Conservation (phyloP, 2,797 vertebrate genomes). For the Oreonectes daqikongensis region DNA sequence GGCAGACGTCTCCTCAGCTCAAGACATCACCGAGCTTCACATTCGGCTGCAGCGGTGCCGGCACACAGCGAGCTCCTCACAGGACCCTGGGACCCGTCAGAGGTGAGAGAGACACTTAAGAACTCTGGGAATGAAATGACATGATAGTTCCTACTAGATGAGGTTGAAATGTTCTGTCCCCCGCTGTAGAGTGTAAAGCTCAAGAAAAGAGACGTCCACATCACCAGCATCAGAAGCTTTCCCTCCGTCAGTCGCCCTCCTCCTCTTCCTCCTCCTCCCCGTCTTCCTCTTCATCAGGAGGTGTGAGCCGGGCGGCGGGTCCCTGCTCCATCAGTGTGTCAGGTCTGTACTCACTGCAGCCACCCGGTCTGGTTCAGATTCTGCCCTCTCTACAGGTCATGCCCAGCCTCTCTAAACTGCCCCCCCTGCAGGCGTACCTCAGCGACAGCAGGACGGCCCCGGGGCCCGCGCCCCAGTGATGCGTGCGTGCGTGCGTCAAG, state of each 20-base stretch:
- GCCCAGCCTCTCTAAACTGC: conserved; percentile 69
- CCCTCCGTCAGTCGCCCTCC: conserved; percentile 72
- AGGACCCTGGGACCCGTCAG: conserved; percentile 78
- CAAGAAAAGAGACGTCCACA: conserved; percentile 85
- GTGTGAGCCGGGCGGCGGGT: conserved; percentile 72
- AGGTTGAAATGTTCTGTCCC: conserved; percentile 30
- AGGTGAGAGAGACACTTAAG: conserved; percentile 78
- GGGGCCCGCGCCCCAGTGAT: conserved; percentile 56
- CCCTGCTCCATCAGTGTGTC: conserved; percentile 80
- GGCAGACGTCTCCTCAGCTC: conserved; percentile 83
- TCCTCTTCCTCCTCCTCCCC: conserved; percentile 66
- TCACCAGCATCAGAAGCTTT: conserved; percentile 80
- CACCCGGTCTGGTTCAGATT: conserved; percentile 70
- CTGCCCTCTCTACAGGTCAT: conserved; percentile 76
- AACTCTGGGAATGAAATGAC: no score
- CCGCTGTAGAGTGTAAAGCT: conserved; percentile 78
- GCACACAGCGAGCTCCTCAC: conserved; percentile 67
- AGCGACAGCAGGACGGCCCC: conserved; percentile 56
- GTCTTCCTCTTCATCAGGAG: conserved; percentile 73
- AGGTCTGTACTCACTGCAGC: conserved; percentile 84
- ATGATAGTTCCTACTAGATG: no score
- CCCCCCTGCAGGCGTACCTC: conserved; percentile 59
- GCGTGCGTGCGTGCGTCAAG: conserved; percentile 37
- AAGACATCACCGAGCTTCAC: conserved; percentile 88
- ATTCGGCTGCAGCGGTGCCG: conserved; percentile 75